These are phyloP conservation scores for Calidris pygmaea DNA, from an alignment of 2,113 vertebrate species.

Conservation along the genomic window DNA sequence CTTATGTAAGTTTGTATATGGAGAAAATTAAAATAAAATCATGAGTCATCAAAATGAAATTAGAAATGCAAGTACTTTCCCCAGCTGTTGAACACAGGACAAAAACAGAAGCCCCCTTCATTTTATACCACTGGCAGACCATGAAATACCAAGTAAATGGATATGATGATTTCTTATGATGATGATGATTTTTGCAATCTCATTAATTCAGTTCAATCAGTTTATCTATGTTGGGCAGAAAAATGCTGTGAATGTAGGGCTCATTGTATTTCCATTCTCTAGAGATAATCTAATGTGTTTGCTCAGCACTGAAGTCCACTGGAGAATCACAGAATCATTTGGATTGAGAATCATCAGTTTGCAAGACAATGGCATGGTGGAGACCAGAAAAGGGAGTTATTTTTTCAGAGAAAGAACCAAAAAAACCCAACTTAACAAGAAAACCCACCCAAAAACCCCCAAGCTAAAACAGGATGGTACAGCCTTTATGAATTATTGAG, in stretches of 20 bases:
- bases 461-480: not conserved
- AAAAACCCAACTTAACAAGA: not conserved
- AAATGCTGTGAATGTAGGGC: not conserved
- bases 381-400: not conserved
- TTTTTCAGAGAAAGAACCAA: not conserved
- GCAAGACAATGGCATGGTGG: not conserved
- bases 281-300: not conserved
- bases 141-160: not conserved
- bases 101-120: not conserved
- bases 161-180: not conserved
- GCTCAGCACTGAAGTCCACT: not conserved
- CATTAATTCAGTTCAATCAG: not conserved
- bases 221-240: not conserved
- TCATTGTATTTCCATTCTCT: not conserved
- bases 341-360: not conserved
- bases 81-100: not conserved
- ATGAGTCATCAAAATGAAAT: not conserved
- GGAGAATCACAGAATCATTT: not conserved
- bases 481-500: not conserved
- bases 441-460: not conserved
- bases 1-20: not conserved
- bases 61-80: not conserved
- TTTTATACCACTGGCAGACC: not conserved
- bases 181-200: not conserved
- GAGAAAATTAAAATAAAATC: not conserved